These are phyloP conservation scores for Penaeus monodon DNA, from an alignment of 2,888 invertebrate species.

Conservation along the genomic window DNA sequence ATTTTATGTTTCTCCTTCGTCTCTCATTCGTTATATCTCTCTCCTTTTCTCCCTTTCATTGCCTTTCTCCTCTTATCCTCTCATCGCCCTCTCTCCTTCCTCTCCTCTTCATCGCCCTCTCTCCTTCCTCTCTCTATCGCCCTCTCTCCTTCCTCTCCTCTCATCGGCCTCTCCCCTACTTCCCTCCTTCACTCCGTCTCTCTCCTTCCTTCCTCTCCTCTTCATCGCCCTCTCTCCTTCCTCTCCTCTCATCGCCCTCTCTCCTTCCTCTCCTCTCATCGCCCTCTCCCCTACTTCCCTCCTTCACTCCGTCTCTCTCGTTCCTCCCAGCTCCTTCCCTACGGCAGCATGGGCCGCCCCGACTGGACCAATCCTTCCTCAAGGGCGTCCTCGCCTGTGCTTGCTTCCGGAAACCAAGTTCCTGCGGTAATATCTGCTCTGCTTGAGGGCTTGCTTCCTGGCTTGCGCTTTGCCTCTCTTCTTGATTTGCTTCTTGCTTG, in stretches of 20 bases:
- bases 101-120: too few relatives aligned
- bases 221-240: not conserved
- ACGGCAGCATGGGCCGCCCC: not conserved
- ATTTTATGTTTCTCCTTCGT: not conserved
- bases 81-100: too few relatives aligned
- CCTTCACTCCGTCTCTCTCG: not conserved
- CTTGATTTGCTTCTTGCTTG: too few relatives aligned
- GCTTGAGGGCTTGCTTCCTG: not conserved
- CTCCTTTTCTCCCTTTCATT: not conserved
- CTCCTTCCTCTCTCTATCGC: too few relatives aligned
- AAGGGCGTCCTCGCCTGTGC: too few relatives aligned
- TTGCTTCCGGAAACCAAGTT: too few relatives aligned
- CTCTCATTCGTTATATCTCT: not conserved
- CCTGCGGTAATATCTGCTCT: not conserved
- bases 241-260: not conserved
- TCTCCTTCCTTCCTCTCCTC: too few relatives aligned
- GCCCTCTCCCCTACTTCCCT: not conserved
- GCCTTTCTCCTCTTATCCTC: not conserved
- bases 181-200: too few relatives aligned
- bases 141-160: too few relatives aligned
- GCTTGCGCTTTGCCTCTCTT: not conserved
- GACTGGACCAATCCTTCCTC: too few relatives aligned
- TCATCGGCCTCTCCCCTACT: too few relatives aligned
- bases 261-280: not conserved
- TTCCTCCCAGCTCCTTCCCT: slow-evolving; percentile 34